Base-by-base conservation (phyloP, 2,797 vertebrate species). In the Cryptoblepharus egeriae region DNA sequence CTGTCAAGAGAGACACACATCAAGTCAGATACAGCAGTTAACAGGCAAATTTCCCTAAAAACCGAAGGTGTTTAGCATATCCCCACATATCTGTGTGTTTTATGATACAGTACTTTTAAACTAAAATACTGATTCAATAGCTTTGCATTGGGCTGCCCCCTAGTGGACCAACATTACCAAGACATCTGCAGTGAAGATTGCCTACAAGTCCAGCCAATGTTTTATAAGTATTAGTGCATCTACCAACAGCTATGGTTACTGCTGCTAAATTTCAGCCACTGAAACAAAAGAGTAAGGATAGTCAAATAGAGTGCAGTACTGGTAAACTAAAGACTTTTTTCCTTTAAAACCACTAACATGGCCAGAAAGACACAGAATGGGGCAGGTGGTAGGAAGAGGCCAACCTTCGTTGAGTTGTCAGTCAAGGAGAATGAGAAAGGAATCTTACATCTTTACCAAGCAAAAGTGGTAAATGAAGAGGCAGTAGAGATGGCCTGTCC, bases 111-210 rank as follows among this genome's bases (percentile, higher is more conserved):
- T n/a, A 28, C 3, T 1, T 18, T 20, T 1, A 4, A 24, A 0
- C n/a, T 5, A 49, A 1, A 13, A 1, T 18, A 45, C 39, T 0
- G 0, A 15, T 42, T 0, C 0, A 0, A 73, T 11, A 83, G 37
- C 68, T 90, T 77, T 86, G 74, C 85, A 65, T 89, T 77, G 79
- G 88, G 90, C 90, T 91, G 32, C 71, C 13, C 5, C 84, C 92
- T 39, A 49, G 87, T 88, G 87, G 70, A 60, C 13, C 1, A 4
- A 0, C 2, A 49, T 73, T 10, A 18, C 42, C 86, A 89, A 45
- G 83, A 81, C 87, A 86, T 11, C 30, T 77, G 11, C 74, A 13
- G 60, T 55, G 65, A 55, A 78, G 88, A 76, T 35, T 32, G 74
- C 32, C 49, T 16, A 52, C 49, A 70, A 35, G 57, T 86, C 9